Evolutionary conservation across 2,797 vertebrate genomes (phyloP).

Genomic region (Mus caroli): DNA sequence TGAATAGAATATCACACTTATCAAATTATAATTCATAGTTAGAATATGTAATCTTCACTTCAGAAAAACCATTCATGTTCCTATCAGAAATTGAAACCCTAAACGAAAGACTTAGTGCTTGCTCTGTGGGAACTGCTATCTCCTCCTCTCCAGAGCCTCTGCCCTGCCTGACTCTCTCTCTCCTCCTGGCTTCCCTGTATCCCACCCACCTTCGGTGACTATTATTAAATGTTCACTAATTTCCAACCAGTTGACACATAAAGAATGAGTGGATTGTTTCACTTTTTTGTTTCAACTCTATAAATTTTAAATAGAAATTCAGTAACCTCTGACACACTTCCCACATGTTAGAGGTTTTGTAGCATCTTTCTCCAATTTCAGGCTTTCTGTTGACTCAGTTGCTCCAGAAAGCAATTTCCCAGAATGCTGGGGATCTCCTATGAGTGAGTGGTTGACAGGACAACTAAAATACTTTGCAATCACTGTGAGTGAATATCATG

Average conservation of each 20-base stretch:
- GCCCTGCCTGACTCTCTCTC: background rate
- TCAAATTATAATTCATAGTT: background rate
- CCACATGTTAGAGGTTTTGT: background rate
- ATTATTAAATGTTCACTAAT: background rate
- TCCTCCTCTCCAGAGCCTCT: background rate
- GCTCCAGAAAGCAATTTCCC: background rate
- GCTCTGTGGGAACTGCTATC: background rate
- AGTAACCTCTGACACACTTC: conserved; percentile 31
- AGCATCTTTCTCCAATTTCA: background rate
- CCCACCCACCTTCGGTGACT: background rate
- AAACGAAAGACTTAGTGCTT: background rate
- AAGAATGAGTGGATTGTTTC: background rate
- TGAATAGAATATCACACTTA: background rate
- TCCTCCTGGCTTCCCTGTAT: too few species aligned
- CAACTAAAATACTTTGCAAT: background rate
- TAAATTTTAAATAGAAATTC: conserved; percentile 8
- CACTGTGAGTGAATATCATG: background rate
- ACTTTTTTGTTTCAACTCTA: conserved; percentile 17
- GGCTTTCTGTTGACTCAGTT: background rate
- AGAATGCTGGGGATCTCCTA: background rate
- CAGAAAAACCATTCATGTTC: background rate
- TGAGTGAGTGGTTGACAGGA: background rate
- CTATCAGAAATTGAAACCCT: background rate
- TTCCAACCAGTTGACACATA: conserved; percentile 23
- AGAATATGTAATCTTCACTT: conserved; percentile 38